Evolutionary conservation across 2,113 vertebrate species (phyloP).

Genomic region (Grammomys surdaster): DNA sequence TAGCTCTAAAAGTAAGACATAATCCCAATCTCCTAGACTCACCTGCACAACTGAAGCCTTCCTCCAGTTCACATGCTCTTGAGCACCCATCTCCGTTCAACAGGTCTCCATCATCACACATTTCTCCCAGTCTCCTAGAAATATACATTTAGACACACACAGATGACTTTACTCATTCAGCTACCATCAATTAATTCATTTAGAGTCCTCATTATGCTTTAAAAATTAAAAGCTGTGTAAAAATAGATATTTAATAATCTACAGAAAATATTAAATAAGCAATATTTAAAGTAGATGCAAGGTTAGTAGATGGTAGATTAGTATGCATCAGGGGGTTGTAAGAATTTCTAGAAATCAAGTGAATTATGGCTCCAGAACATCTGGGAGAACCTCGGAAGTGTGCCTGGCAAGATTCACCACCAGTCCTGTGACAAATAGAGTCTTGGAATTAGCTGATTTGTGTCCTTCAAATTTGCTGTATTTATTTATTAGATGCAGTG

Average conservation of each 20-base stretch:
- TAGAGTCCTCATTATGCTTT: not conserved
- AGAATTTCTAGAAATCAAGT: not conserved
- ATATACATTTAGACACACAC: not conserved
- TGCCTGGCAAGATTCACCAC: not conserved
- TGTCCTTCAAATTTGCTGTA: not conserved
- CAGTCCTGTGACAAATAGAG: not conserved
- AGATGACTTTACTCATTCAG: not conserved
- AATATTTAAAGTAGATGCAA: not conserved
- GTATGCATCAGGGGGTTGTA: not conserved
- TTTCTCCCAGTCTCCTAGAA: constrained; percentile 89
- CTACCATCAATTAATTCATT: constrained; percentile 8
- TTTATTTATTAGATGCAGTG: not conserved
- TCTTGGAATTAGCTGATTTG: not conserved
- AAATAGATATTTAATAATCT: not conserved
- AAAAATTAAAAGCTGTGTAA: not conserved
- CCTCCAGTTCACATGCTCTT: constrained; percentile 92
- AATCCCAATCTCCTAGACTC: constrained; percentile 74
- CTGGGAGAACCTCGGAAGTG: not conserved
- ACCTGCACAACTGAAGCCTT: constrained; percentile 94
- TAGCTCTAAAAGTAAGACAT: not conserved
- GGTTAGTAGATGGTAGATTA: not conserved
- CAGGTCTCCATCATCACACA: constrained; percentile 95
- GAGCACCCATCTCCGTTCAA: constrained; percentile 96
- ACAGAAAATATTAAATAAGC: not conserved
- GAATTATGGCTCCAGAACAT: not conserved